phyloP scores from a whole-genome alignment of 2,888 invertebrate genomes.

The Ectemnius cavifrons region DNA sequence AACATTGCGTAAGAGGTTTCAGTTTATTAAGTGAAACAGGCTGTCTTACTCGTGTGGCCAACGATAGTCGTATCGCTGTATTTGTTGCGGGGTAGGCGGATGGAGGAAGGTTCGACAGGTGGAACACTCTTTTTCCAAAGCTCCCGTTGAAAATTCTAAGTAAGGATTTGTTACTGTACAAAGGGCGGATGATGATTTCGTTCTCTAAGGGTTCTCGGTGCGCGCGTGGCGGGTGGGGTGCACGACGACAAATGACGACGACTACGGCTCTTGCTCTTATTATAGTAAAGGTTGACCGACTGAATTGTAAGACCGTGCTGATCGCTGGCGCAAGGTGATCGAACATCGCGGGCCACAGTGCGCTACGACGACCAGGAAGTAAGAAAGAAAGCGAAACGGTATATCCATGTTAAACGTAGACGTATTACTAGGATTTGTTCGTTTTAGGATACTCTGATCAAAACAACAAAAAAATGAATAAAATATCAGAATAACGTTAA shows the following conservation, averaged over 20 bases:
- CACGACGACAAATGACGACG: not conserved
- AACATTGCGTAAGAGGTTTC: slow-evolving; percentile 66
- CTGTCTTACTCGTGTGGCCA: slow-evolving; percentile 71
- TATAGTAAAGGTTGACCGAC: slow-evolving; percentile 39
- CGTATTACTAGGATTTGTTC: slow-evolving; percentile 72
- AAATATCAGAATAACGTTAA: slow-evolving; percentile 62
- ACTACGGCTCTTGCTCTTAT: slow-evolving; percentile 28
- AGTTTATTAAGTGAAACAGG: slow-evolving; percentile 73
- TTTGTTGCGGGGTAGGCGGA: slow-evolving; percentile 16
- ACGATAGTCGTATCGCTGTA: slow-evolving; percentile 64
- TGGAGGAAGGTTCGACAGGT: not conserved
- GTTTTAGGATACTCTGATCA: slow-evolving; percentile 73
- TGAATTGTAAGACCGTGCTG: slow-evolving; percentile 38
- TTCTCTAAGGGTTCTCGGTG: slow-evolving; percentile 20
- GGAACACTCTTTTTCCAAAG: not conserved
- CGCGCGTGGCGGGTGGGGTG: not conserved
- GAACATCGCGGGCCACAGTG: slow-evolving; percentile 61
- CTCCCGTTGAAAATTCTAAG: slow-evolving; percentile 5
- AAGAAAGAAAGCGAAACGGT: slow-evolving; percentile 60
- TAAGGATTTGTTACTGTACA: not conserved
- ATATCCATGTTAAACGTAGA: slow-evolving; percentile 73
- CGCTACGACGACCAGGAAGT: slow-evolving; percentile 31
- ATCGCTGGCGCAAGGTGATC: slow-evolving; percentile 49
- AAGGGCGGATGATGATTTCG: slow-evolving; percentile 26
- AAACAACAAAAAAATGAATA: slow-evolving; percentile 56